Evolutionary conservation across 2,113 vertebrate genomes (phyloP).

Genomic region (Ramphastos sulfuratus): DNA sequence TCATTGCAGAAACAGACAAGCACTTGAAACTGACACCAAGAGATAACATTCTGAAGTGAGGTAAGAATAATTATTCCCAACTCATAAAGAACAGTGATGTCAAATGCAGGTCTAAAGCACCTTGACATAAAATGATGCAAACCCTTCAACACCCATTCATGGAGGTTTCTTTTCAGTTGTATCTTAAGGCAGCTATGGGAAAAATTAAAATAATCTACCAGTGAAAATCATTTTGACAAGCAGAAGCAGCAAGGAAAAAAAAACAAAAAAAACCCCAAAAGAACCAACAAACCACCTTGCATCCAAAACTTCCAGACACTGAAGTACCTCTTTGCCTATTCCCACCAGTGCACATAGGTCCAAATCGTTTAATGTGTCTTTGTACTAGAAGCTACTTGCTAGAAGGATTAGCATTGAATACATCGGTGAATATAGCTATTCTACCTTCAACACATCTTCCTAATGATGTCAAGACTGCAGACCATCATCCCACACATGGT

Average conservation of each 20-base stretch:
- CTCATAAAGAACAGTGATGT: not conserved
- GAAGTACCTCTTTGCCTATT: not conserved
- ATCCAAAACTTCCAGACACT: not conserved
- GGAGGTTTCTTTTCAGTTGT: not conserved
- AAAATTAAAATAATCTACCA: not conserved
- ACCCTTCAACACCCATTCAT: not conserved
- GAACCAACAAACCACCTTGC: not conserved
- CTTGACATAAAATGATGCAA: not conserved
- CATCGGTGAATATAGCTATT: not conserved
- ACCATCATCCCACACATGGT: rapidly evolving
- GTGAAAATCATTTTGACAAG: not conserved
- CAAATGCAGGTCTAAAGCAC: not conserved
- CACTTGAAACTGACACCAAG: not conserved
- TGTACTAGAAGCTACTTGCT: not conserved
- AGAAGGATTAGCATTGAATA: not conserved
- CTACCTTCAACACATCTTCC: not conserved
- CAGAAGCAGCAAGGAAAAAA: not conserved
- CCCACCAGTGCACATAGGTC: not conserved
- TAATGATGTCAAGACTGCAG: not conserved
- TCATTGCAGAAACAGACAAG: not conserved
- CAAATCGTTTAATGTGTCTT: too few species aligned
- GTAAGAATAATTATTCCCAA: not conserved
- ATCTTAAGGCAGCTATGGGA: not conserved
- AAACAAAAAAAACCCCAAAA: too few species aligned
- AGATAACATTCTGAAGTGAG: not conserved